Conservation (phyloP, 2,888 invertebrate genomes). For the Philhelius pedissequus region DNA sequence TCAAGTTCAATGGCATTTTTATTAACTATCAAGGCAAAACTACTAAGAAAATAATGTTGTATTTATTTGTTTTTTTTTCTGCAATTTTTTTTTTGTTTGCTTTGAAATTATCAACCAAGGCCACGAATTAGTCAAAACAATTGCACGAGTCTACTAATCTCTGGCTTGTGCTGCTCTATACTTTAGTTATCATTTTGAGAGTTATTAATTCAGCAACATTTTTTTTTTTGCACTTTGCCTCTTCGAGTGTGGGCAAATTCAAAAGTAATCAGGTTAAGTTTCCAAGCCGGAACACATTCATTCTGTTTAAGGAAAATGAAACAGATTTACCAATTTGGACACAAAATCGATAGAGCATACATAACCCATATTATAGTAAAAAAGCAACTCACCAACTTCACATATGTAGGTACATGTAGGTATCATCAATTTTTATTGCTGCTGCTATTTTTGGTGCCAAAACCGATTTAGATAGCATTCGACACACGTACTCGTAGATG, state of each 20-base stretch:
- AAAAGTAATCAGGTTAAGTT: neutral
- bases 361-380: constrained; percentile 34
- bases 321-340: neutral
- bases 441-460: constrained; percentile 27
- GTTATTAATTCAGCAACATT: constrained; percentile 19
- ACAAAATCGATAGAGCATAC: constrained; percentile 44
- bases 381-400: neutral
- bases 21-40: constrained; percentile 55
- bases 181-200: neutral
- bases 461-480: constrained; percentile 21
- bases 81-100: no score
- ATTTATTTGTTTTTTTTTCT: neutral
- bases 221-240: neutral
- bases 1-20: constrained; percentile 65
- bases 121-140: constrained; percentile 26
- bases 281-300: neutral
- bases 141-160: constrained; percentile 10
- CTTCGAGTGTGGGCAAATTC: neutral
- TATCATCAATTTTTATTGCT: constrained; percentile 23
- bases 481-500: neutral
- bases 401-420: no score
- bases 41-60: constrained; percentile 1
- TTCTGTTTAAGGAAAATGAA: neutral
- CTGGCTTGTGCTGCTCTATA: neutral
- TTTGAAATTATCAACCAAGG: constrained; percentile 34